Evolutionary conservation across 1,140 invertebrate genomes (phyloP), one percentile per base, ranked within the genome.

Genomic region (Ceratina japonica): DNA sequence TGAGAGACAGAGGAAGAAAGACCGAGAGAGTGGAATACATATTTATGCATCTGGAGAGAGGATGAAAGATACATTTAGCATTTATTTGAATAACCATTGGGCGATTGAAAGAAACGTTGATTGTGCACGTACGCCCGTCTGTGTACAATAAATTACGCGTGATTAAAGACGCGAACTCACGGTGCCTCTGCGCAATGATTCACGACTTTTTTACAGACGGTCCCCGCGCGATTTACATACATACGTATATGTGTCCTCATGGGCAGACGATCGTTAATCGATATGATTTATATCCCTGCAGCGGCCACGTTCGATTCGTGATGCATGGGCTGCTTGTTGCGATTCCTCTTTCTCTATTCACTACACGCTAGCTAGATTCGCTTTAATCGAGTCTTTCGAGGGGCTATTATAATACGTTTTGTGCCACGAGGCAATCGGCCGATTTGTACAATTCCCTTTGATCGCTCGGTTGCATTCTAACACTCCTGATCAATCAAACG

Each of bases 21-120:
- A 63, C 18, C 58, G 62, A 83, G 68, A 75, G 51, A 85, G 80
- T 80, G 83, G 82, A 71, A 65, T 78, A 51, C 44, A 31, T 56
- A n/a, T n/a, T n/a, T n/a, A 13, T n/a, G 54, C n/a, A 16, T n/a
- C 15, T n/a, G 16, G 54, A 16, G 15, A 56, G 37, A 7, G 37
- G 37, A 44, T 8, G 37, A 44, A 44, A 44, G 37, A 44, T 44
- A 44, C 37, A 44, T 44, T 73, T 63, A 49, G 59, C 56, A 52
- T 44, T 2, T 24, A 49, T 20, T 18, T n/a, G 13, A 16, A 24
- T 62, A 76, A 65, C 22, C 56, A 54, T 20, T 13, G 65, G 49
- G 27, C 54, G 69, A 73, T 68, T 52, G 31, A 37, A 16, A 52
- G 12, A 27, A 62, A 22, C 24, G 15, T 56, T 56, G 54, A 56